These are phyloP conservation scores for Lasioglossum albipes DNA, from an alignment of 1,140 invertebrate genomes.

Conservation along the genomic window DNA sequence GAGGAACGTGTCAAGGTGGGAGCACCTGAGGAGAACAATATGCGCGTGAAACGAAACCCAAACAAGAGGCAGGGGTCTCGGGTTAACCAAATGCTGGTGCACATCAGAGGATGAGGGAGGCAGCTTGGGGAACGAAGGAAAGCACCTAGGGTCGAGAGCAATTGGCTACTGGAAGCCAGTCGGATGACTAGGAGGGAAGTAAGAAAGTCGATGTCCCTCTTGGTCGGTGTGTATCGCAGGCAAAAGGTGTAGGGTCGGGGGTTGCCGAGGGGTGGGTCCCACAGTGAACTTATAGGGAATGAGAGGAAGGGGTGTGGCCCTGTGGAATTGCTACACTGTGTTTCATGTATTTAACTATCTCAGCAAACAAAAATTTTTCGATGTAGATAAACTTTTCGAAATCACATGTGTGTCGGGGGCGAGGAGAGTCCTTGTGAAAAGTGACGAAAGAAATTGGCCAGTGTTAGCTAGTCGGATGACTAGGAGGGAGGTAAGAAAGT, in stretches of 20 bases:
- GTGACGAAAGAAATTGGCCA: no score
- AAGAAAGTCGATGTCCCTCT: neutral
- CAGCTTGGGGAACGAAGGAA: neutral
- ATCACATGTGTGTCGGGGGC: no score
- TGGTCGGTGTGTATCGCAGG: neutral
- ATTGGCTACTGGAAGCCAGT: neutral
- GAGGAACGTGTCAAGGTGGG: neutral
- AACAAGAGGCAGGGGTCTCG: neutral
- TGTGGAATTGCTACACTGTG: no score
- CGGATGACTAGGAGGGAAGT: neutral
- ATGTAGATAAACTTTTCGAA: no score
- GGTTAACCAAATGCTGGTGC: neutral
- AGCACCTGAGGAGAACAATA: neutral
- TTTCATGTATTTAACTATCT: no score
- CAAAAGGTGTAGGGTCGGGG: neutral
- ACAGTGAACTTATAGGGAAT: no score
- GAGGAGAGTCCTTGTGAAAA: no score
- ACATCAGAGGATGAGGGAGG: neutral
- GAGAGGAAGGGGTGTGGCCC: no score
- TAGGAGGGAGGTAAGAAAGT: neutral
- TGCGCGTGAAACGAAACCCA: neutral
- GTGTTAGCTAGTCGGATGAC: no score
- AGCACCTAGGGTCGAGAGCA: neutral
- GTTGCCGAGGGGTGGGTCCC: no score
- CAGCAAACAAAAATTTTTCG: no score